Evolutionary conservation across 1,140 invertebrate genomes (phyloP).

Genomic region (Stenopsyche tienmushanensis): DNA sequence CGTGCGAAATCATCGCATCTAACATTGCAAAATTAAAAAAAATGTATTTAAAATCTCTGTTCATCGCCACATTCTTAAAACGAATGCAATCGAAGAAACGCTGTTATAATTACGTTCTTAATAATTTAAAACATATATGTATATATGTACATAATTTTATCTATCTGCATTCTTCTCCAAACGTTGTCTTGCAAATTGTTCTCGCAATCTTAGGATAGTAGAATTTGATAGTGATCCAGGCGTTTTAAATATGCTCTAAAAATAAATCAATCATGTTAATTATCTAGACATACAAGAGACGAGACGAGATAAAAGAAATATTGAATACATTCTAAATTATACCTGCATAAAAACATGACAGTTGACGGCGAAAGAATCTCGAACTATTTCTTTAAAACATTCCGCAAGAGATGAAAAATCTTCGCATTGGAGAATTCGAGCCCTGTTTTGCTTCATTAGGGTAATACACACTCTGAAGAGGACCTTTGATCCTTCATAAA

Average conservation of each 20-base stretch:
- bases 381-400: constrained; percentile 76
- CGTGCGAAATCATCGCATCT: too few species aligned
- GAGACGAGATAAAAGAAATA: not conserved
- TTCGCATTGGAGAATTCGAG: constrained; percentile 68
- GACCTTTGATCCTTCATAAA: constrained; percentile 88
- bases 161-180: constrained; percentile 46
- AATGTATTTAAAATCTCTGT: too few species aligned
- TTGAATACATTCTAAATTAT: constrained; percentile 23
- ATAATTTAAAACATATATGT: too few species aligned
- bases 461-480: constrained; percentile 84
- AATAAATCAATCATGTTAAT: constrained; percentile 43
- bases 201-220: constrained; percentile 63
- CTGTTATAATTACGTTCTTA: too few species aligned
- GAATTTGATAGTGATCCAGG: constrained; percentile 70
- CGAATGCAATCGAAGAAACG: too few species aligned
- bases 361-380: constrained; percentile 69
- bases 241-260: constrained; percentile 76
- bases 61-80: too few species aligned
- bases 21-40: too few species aligned
- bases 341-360: constrained; percentile 88
- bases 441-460: constrained; percentile 72
- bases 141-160: not conserved
- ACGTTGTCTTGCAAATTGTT: constrained; percentile 57
- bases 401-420: constrained; percentile 74
- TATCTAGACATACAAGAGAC: not conserved